Percentiles rank a stretch among this genome's conserved stretches.
phyloP scores from a whole-genome alignment of 1,140 invertebrate species.

The Magallana gigas region DNA sequence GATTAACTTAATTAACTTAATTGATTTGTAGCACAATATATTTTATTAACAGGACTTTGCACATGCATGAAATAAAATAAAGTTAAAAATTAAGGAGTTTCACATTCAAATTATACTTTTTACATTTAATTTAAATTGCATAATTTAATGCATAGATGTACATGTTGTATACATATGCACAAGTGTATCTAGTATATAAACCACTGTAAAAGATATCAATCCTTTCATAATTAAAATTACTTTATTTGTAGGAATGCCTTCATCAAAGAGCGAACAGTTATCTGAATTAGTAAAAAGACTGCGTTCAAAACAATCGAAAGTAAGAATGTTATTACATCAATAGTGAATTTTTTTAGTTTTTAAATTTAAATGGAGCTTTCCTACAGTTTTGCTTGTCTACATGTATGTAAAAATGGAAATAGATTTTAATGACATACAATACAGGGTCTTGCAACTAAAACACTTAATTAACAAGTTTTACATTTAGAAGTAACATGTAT shows the following conservation, averaged over 20 bases:
- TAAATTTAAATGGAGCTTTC: not conserved
- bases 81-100: not conserved
- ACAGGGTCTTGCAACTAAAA: not conserved
- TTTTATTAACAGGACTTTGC: constrained; percentile 8
- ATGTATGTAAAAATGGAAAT: not conserved
- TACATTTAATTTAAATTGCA: not conserved
- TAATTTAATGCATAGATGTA: too few species aligned
- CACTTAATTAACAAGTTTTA: not conserved
- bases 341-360: not conserved
- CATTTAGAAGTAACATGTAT: not conserved
- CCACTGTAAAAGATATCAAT: too few species aligned
- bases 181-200: too few species aligned
- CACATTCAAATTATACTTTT: not conserved
- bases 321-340: too few species aligned
- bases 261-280: too few species aligned
- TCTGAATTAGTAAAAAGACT: too few species aligned
- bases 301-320: too few species aligned
- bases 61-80: not conserved
- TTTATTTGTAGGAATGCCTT: not conserved
- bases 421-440: not conserved
- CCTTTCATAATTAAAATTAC: not conserved
- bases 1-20: not conserved
- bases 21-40: not conserved
- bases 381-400: not conserved
- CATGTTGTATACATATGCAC: too few species aligned